Evolutionary conservation across 2,797 vertebrate genomes (phyloP).

Genomic region (Pelochelys cantorii): DNA sequence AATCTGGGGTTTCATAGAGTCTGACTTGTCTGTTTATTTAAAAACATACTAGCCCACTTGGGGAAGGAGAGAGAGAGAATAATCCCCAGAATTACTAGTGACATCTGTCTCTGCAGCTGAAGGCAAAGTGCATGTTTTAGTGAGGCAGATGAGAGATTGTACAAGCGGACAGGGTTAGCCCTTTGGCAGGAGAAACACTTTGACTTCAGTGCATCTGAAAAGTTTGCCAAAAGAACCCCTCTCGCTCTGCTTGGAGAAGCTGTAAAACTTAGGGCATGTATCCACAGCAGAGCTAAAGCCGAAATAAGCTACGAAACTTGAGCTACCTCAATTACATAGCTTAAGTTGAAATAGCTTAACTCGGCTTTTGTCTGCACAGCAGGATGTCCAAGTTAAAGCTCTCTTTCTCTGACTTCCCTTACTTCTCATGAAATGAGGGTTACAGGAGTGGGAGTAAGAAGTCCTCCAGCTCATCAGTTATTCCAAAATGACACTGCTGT

Average conservation of each 20-base stretch:
- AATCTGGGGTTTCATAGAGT: slow-evolving; percentile 69
- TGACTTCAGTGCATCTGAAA: not conserved
- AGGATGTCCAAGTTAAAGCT: too few species aligned
- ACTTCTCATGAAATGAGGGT: too few species aligned
- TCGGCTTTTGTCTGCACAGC: too few species aligned
- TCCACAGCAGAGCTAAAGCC: too few species aligned
- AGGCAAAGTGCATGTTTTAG: not conserved
- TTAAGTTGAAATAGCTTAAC: too few species aligned
- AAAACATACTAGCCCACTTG: slow-evolving; percentile 7
- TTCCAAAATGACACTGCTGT: too few species aligned
- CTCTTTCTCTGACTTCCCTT: too few species aligned
- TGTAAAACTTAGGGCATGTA: not conserved
- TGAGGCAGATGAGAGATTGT: not conserved
- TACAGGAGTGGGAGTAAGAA: too few species aligned
- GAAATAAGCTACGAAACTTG: too few species aligned
- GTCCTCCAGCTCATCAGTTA: too few species aligned
- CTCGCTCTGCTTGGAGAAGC: not conserved
- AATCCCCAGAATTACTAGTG: not conserved
- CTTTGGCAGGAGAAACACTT: not conserved
- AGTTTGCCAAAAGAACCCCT: not conserved
- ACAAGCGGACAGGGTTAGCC: not conserved
- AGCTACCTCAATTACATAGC: too few species aligned
- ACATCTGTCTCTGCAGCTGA: slow-evolving; percentile 14
- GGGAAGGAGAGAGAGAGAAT: slow-evolving; percentile 34
- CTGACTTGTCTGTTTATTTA: slow-evolving; percentile 63